Evolutionary conservation across 2,888 invertebrate genomes (phyloP).

Genomic region (Endomychus coccineus): DNA sequence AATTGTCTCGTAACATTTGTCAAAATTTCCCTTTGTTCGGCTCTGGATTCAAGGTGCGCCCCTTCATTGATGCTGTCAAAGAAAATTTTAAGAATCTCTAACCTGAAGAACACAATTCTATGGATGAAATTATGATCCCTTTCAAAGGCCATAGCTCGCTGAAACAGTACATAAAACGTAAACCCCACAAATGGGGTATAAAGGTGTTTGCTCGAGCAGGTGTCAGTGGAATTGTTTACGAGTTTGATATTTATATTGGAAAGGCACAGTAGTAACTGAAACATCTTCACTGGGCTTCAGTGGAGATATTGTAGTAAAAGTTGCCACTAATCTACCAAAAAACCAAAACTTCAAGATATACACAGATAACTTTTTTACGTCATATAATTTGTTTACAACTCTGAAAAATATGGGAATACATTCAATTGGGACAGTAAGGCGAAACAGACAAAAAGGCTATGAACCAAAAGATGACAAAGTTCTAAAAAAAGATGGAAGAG

Average conservation of each 20-base stretch:
- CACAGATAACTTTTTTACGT: conserved; percentile 13
- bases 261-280: conserved; percentile 19
- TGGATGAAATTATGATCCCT: conserved; percentile 30
- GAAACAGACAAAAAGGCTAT: conserved; percentile 8
- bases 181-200: conserved; percentile 27
- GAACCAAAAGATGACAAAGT: conserved; percentile 8
- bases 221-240: conserved; percentile 25
- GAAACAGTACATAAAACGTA: conserved; percentile 27
- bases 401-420: conserved; percentile 9
- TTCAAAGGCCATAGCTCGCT: conserved; percentile 27
- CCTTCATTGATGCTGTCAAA: conserved; percentile 18
- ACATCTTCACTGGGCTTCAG: conserved; percentile 18
- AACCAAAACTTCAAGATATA: conserved; percentile 18
- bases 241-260: conserved; percentile 29
- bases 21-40: no score
- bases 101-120: conserved; percentile 25
- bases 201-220: conserved; percentile 28
- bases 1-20: no score
- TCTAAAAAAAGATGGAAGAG: conserved; percentile 18
- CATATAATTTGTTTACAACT: conserved; percentile 5
- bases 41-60: conserved; percentile 26
- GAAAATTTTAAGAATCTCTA: conserved; percentile 22
- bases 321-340: conserved; percentile 17
- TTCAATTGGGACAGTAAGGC: conserved; percentile 8
- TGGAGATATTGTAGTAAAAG: conserved; percentile 20